Evolutionary conservation across 1,140 invertebrate genomes (phyloP), one percentile per base, ranked within the genome.

Genomic region (Brachionus manjavacas): DNA sequence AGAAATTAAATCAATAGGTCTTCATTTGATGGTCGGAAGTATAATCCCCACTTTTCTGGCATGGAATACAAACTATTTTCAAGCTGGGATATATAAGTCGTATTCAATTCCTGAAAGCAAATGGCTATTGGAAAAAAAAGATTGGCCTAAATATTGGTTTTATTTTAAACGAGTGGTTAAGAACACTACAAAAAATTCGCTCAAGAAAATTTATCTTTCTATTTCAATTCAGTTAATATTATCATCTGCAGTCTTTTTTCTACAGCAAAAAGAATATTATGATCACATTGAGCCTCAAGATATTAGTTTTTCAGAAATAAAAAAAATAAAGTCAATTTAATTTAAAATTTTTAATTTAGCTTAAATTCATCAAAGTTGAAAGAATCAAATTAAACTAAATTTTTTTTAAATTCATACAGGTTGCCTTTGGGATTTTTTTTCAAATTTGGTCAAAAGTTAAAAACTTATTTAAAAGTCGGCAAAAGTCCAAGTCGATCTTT

Each of bases 31-130:
- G 9, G 11, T 64, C 43, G 79, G 79, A n/a, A 81, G 79, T n/a
- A 14, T 81, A 81, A 64, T 81, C 9, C 79, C 79, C 1, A 60
- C 79, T 11, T 68, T 81, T 68, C 11, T 81, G 12, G 52, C 79
- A 3, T 81, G 79, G 79, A 41, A 23, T 20, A 25, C 64, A 1
- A 81, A 81, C 35, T 81, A 25, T 81, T 68, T 81, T 64, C 79
- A 81, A 68, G 79, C 79, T 23, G 31, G 20, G 39, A 23, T 81
- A 1, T 81, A 81, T 28, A 60, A 81, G 39, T 64, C 79, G 6
- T 81, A 81, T 28, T 43, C 31, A 7, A 3, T 81, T 14, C 79
- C 79, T 6, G 28, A 81, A 7, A 25, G 11, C 4, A 39, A 81
- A 11, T 64, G 52, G 79, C 31, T 81, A 7, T 25, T 81, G n/a